Percentiles rank a stretch among this genome's conserved stretches.
phyloP scores from a whole-genome alignment of 2,888 invertebrate species.

The Ellobium chinense region DNA sequence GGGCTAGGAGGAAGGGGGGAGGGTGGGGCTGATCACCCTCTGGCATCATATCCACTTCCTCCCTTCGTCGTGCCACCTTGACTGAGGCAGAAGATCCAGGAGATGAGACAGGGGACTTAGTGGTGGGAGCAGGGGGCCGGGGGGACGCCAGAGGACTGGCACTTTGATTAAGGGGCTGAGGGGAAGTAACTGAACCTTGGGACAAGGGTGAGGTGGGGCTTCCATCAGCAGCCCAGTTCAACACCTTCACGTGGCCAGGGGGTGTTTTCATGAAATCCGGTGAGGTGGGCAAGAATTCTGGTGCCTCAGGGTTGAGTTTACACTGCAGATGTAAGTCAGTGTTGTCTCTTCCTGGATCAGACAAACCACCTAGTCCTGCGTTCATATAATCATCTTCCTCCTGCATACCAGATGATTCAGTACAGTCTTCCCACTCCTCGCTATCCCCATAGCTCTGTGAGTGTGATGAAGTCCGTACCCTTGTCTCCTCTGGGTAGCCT shows the following conservation, averaged over 20 bases:
- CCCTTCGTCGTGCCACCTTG: not conserved
- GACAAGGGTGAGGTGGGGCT: constrained; percentile 45
- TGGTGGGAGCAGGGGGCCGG: not conserved
- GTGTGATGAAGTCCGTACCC: constrained; percentile 38
- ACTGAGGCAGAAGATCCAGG: constrained; percentile 7
- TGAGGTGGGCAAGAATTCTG: constrained; percentile 66
- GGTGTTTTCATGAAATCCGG: constrained; percentile 66
- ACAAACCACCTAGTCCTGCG: not conserved
- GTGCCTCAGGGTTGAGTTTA: constrained; percentile 69
- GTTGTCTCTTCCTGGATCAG: too few relatives aligned
- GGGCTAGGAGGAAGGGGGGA: not conserved
- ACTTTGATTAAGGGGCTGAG: constrained; percentile 46
- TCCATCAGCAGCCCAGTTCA: constrained; percentile 59
- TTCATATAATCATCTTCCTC: constrained; percentile 51
- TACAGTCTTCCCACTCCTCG: constrained; percentile 66
- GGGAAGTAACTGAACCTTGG: constrained; percentile 14
- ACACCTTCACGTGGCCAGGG: constrained; percentile 58
- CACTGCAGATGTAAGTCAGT: constrained; percentile 54
- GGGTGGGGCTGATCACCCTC: not conserved
- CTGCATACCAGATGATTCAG: constrained; percentile 48
- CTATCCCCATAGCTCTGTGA: constrained; percentile 64
- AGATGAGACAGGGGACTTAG: not conserved
- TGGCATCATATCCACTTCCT: constrained; percentile 4
- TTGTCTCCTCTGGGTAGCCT: not conserved
- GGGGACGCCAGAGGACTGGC: constrained; percentile 67